Base-by-base conservation (phyloP, 2,797 vertebrate genomes). In the Notoglanidium macrostoma region DNA sequence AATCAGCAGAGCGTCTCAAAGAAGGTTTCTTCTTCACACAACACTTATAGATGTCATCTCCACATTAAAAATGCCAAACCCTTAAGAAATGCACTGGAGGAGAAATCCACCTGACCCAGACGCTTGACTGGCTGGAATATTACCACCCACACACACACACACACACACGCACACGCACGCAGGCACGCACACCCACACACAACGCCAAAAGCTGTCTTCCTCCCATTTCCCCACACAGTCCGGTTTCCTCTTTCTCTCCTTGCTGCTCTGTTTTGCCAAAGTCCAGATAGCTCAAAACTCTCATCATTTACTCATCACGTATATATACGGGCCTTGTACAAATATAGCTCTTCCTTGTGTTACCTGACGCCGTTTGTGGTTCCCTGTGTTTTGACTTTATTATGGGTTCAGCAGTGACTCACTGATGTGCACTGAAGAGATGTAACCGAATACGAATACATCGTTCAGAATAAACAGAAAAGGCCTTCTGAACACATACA, bases 81-180 rank as follows among this genome's bases (percentile, higher is more conserved):
- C 44, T 65, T 19, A 51, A 57, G 49, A 80, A 70, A 14, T 44
- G 29, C 40, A 32, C 68, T 35, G 32, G 3, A 32, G 26, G 35
- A 65, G 15, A 87, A 11, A 35, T 40, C 74, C 74, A 61, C 57
- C 17, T 68, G 74, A 85, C 84, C 83, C 61, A 83, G 32, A 67
- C 26, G 51, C 23, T 40, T 54, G 76, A 46, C 86, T 54, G 55
- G 55, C 82, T 84, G 51, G 19, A 87, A 78, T 70, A 84, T 67
- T 35, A 49, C 73, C 35, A 78, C 76, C 54, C 32, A 3, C 63
- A 29, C n/a, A 73, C 40, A 26, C 35, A 44, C 32, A 23, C 46
- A 35, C 29, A 78, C 74, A 3, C 72, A 12, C 35, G 11, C 35
- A 40, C 68, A 21, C 67, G 21, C 67, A 70, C 32, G 40, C n/a